phyloP scores from a whole-genome alignment of 2,888 invertebrate genomes.

The Tetragonula carbonaria region DNA sequence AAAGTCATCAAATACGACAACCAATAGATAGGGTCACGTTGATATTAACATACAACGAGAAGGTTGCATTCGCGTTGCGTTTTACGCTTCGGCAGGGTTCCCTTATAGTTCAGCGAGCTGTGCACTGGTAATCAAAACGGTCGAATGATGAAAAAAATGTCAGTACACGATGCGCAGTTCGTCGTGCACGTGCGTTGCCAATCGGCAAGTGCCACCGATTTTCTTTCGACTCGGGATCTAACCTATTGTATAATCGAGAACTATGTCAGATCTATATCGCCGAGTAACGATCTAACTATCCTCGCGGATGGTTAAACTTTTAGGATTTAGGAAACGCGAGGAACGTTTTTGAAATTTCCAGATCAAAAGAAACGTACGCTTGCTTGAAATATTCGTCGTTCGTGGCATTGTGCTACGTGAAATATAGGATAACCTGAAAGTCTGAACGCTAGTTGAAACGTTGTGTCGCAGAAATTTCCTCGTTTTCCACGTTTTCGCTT shows the following conservation, averaged over 20 bases:
- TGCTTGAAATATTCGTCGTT: neutral
- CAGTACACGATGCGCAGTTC: constrained; percentile 50
- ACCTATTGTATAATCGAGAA: constrained; percentile 21
- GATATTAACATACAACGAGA: neutral
- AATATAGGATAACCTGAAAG: neutral
- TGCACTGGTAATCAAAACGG: constrained; percentile 57
- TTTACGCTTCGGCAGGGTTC: neutral
- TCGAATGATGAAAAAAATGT: constrained; percentile 46
- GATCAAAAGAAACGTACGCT: neutral
- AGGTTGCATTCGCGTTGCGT: constrained; percentile 12
- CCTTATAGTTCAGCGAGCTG: constrained; percentile 32
- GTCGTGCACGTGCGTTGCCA: constrained; percentile 64
- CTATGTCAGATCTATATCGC: neutral
- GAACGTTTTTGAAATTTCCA: neutral
- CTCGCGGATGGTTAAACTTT: neutral
- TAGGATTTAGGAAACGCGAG: no score
- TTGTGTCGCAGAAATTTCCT: constrained; percentile 30
- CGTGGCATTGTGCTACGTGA: neutral
- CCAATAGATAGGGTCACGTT: neutral
- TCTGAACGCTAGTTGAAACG: neutral
- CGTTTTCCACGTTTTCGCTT: constrained; percentile 24
- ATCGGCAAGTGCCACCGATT: constrained; percentile 39
- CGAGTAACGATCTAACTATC: neutral
- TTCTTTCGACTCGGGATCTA: constrained; percentile 37
- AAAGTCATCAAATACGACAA: neutral